Base-by-base conservation (phyloP, 2,888 invertebrate species). In the Ennomos erosarius region DNA sequence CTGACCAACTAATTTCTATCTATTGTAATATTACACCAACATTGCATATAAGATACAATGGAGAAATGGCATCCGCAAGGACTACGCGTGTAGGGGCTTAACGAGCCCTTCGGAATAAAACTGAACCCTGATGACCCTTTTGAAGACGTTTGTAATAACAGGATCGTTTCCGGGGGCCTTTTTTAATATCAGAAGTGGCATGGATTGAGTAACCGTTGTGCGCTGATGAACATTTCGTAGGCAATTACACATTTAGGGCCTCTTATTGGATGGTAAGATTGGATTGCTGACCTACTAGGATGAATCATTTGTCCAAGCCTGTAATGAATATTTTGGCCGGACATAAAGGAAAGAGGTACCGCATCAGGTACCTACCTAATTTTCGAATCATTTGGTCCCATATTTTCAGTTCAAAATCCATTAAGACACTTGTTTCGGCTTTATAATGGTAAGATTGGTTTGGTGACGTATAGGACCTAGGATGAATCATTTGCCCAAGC, bases 131-230 rank as follows among this genome's bases (percentile, higher is more conserved):
- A 37, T 38, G 57, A 52, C 57, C 57, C 46, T 52, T 57, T 42
- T 47, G 57, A 52, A 52, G 58, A 58, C 44, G 58, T 48, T 38
- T 38, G 52, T 52, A 58, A 58, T 58, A 58, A 58, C 58, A 12
- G 38, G 48, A 39, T 56, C 56, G 46, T 51, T 50, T 39, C 12
- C 10, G 50, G 10, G 43, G 42, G 10, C 37, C 44, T 39, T 39
- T n/a, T 51, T 42, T 51, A 56, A 56, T 56, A 50, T 26, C 49
- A 50, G 16, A 33, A n/a, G 37, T 13, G 8, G 39, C 45, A 50
- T 43, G 50, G 55, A 49, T 48, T 13, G 55, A 49, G 49, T n/a
- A 44, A 34, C 44, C 34, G 50, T 50, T 36, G 26, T 9, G 46
- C 13, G 35, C 10, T 10, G 16, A 11, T 3, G 35, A 46, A 40